A percentile compares a stretch with the other conserved stretches of the same genome.
phyloP scores from a whole-genome alignment of 1,140 invertebrate species.

The Pachyrhynchus sulphureomaculatus region DNA sequence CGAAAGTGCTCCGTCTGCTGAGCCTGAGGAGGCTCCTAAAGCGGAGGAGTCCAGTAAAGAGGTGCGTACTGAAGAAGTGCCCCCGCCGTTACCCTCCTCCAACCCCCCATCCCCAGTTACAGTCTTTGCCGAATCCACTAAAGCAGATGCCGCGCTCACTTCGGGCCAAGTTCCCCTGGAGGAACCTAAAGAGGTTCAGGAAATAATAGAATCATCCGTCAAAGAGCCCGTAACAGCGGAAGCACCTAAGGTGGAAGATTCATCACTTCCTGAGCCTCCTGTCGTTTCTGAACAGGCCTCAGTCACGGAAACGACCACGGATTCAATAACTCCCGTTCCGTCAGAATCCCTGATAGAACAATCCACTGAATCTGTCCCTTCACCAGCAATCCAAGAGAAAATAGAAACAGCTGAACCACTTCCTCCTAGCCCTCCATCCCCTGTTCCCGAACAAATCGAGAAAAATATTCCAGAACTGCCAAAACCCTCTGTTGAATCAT shows the following conservation, averaged over 20 bases:
- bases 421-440: neutral
- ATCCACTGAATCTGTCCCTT: neutral
- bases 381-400: neutral
- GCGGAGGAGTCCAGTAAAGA: conserved; percentile 45
- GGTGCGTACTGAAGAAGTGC: conserved; percentile 52
- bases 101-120: conserved; percentile 50
- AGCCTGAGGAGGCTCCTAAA: conserved; percentile 29
- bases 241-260: neutral
- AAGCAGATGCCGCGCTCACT: conserved; percentile 38
- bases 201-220: neutral
- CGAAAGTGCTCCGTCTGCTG: conserved; percentile 29
- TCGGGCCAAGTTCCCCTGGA: conserved; percentile 22
- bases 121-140: conserved; percentile 50
- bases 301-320: conserved; percentile 4
- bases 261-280: conserved; percentile 18
- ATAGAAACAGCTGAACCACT: neutral
- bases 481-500: neutral
- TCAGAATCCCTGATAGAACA: neutral
- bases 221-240: conserved; percentile 1
- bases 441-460: neutral
- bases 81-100: conserved; percentile 50
- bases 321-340: neutral
- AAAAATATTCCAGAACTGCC: conserved; percentile 3
- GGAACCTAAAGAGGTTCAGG: conserved; percentile 5
- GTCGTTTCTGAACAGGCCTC: conserved; percentile 1